A percentile compares a stretch with the other conserved stretches of the same genome.
phyloP scores from a whole-genome alignment of 2,797 vertebrate genomes.

The Gobio occitaniae region DNA sequence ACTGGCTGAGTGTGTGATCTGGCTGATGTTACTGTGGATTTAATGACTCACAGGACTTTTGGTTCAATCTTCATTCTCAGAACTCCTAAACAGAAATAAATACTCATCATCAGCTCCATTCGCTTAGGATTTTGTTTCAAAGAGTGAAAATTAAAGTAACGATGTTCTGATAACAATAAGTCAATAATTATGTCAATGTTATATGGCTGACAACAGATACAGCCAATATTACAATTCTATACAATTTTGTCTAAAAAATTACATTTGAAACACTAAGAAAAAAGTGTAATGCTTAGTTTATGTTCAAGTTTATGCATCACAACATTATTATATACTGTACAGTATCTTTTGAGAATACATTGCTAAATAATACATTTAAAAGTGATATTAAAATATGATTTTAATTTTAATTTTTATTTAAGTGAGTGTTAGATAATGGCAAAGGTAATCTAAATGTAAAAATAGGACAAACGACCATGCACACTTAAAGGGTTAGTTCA shows the following conservation, averaged over 20 bases:
- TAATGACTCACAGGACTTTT: constrained; percentile 58
- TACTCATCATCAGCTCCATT: constrained; percentile 14
- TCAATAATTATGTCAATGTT: neutral
- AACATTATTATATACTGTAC: neutral
- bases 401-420: neutral
- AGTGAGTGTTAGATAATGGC: neutral
- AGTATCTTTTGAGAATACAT: neutral
- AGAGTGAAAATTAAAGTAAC: neutral
- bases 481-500: neutral
- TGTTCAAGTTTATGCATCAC: neutral
- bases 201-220: neutral
- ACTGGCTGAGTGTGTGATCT: constrained; percentile 17
- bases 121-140: neutral
- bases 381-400: neutral
- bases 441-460: neutral
- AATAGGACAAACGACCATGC: neutral
- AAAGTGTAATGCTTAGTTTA: neutral
- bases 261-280: neutral
- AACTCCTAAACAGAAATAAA: constrained; percentile 14
- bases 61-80: constrained; percentile 56
- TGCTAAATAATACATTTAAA: neutral
- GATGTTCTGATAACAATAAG: neutral
- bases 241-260: neutral
- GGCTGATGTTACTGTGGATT: constrained; percentile 30
- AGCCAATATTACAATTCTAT: neutral